These are phyloP conservation scores for Crypturellus undulatus DNA, from an alignment of 2,113 vertebrate species.

Conservation along the genomic window DNA sequence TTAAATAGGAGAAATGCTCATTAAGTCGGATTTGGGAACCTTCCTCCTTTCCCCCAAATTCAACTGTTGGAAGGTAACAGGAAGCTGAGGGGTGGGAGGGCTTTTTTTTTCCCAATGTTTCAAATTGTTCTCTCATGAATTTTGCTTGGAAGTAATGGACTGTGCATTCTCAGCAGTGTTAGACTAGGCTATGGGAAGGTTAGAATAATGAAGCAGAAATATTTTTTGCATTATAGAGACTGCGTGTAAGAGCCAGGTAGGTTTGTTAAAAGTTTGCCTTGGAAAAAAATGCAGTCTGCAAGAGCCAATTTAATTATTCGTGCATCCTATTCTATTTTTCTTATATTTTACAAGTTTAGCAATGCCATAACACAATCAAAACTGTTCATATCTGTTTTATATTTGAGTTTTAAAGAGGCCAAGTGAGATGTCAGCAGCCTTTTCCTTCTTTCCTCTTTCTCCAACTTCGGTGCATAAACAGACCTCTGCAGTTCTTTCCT, in stretches of 20 bases:
- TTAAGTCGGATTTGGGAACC: not conserved
- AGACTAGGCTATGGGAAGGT: not conserved
- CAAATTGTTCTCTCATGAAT: not conserved
- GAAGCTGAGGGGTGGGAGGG: no score
- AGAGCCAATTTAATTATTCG: not conserved
- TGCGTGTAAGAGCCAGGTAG: not conserved
- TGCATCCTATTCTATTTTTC: not conserved
- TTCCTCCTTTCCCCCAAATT: not conserved
- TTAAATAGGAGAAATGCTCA: not conserved
- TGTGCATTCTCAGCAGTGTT: not conserved
- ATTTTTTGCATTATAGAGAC: not conserved
- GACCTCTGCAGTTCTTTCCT: not conserved
- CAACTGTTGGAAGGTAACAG: not conserved
- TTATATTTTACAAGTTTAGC: not conserved
- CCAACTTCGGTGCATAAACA: not conserved
- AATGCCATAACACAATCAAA: not conserved
- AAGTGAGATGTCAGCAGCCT: not conserved
- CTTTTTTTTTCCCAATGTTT: not conserved
- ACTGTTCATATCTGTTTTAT: not conserved
- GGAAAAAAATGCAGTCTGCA: not conserved
- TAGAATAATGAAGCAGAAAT: conserved; percentile 4
- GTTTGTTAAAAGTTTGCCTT: not conserved
- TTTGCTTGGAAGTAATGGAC: not conserved
- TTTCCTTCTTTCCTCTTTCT: not conserved
- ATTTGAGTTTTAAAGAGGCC: not conserved